These are phyloP conservation scores for Conchocele bisecta DNA, from an alignment of 2,888 invertebrate species.

Conservation along the genomic window DNA sequence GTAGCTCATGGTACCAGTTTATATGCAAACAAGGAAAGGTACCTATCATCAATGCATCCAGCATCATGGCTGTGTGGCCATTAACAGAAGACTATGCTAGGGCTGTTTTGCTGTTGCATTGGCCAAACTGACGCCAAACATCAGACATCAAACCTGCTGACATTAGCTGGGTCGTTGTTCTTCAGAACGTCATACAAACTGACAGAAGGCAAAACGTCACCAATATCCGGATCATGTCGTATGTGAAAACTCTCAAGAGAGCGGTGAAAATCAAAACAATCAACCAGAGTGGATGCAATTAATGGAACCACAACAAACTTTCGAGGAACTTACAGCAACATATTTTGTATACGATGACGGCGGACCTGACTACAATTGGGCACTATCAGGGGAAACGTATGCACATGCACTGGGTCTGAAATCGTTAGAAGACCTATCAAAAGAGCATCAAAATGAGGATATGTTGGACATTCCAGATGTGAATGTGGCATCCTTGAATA, in stretches of 20 bases:
- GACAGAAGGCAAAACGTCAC: constrained; percentile 21
- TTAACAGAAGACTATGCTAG: constrained; percentile 45
- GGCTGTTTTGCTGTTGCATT: constrained; percentile 46
- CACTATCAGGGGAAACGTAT: neutral
- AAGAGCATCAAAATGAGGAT: neutral
- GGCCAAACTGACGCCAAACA: constrained; percentile 55
- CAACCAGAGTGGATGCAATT: constrained; percentile 60
- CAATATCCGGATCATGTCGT: neutral
- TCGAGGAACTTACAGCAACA: constrained; percentile 11
- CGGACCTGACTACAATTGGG: constrained; percentile 45
- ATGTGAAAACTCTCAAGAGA: neutral
- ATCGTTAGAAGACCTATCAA: constrained; percentile 1
- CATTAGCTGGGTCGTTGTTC: no score
- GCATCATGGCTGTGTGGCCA: constrained; percentile 42
- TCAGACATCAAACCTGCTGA: constrained; percentile 58
- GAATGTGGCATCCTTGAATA: constrained; percentile 36
- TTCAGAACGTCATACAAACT: no score
- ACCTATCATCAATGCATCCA: constrained; percentile 16
- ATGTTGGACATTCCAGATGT: constrained; percentile 40
- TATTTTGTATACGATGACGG: constrained; percentile 48
- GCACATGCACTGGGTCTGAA: constrained; percentile 21
- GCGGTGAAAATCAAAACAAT: neutral
- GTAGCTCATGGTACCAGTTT: constrained; percentile 13
- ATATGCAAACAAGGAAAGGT: constrained; percentile 17
- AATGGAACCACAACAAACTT: constrained; percentile 21